Percentiles rank a stretch among this genome's conserved stretches.
phyloP scores from a whole-genome alignment of 2,797 vertebrate genomes.

The Megalops cyprinoides region DNA sequence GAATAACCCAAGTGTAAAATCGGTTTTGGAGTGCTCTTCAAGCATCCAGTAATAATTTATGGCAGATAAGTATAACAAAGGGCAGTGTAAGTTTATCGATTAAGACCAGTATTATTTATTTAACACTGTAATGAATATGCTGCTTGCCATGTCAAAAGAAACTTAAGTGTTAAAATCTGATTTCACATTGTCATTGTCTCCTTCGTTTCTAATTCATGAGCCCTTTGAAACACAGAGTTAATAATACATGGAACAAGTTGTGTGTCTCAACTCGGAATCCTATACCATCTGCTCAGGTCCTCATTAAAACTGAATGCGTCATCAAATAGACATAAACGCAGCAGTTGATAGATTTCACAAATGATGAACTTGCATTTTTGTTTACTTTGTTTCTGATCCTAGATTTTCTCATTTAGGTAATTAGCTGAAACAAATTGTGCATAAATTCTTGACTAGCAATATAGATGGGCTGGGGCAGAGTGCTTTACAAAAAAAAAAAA shows the following conservation, averaged over 20 bases:
- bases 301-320: slow-evolving; percentile 34
- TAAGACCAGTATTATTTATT: slow-evolving; percentile 56
- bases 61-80: slow-evolving; percentile 47
- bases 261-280: slow-evolving; percentile 31
- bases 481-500: not conserved
- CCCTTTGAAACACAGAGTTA: slow-evolving; percentile 19
- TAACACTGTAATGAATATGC: slow-evolving; percentile 55
- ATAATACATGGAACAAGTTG: slow-evolving; percentile 36
- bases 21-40: slow-evolving; percentile 58
- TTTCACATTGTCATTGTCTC: slow-evolving; percentile 49
- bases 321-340: slow-evolving; percentile 26
- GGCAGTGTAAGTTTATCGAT: slow-evolving; percentile 52
- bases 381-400: not conserved
- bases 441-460: not conserved
- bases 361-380: not conserved
- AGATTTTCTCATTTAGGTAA: not conserved
- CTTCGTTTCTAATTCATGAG: slow-evolving; percentile 35
- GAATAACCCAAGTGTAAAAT: slow-evolving; percentile 50
- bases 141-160: slow-evolving; percentile 35
- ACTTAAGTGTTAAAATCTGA: slow-evolving; percentile 46
- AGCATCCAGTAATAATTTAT: slow-evolving; percentile 67
- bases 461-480: not conserved
- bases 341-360: not conserved
- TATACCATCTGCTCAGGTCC: slow-evolving; percentile 16
- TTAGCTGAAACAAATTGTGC: not conserved